phyloP scores from a whole-genome alignment of 2,888 invertebrate species.

The Geophilus truncorum region DNA sequence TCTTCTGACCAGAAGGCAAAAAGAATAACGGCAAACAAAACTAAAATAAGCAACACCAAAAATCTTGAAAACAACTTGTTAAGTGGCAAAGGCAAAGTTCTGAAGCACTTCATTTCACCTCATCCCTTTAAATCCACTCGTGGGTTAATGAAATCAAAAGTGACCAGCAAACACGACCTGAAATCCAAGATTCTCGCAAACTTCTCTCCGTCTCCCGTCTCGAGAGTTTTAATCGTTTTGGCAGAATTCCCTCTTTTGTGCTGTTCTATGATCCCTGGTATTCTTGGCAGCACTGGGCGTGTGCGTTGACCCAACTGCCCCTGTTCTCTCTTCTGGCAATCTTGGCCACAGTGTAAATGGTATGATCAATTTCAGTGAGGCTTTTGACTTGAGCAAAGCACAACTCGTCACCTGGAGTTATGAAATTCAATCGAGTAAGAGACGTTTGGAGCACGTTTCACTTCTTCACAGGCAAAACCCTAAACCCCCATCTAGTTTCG shows the following conservation, averaged over 20 bases:
- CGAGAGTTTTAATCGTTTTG: slow-evolving; percentile 25
- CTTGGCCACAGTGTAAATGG: slow-evolving; percentile 24
- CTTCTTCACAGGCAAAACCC: background rate
- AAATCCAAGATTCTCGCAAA: background rate
- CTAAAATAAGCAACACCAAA: background rate
- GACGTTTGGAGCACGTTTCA: slow-evolving; percentile 10
- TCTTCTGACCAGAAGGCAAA: no score
- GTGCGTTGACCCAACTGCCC: slow-evolving; percentile 23
- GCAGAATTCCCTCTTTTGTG: slow-evolving; percentile 14
- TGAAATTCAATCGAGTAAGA: slow-evolving; percentile 19
- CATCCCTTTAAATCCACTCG: background rate
- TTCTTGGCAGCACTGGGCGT: slow-evolving; percentile 21
- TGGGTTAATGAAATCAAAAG: background rate
- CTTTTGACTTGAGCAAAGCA: slow-evolving; percentile 12
- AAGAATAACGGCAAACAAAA: no score
- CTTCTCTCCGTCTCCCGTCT: background rate
- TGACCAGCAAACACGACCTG: background rate
- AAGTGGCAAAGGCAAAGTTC: no score
- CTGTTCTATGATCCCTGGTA: slow-evolving; percentile 22
- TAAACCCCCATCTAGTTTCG: background rate
- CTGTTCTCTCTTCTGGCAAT: slow-evolving; percentile 18
- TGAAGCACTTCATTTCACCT: no score
- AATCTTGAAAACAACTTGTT: background rate
- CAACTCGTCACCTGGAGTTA: slow-evolving; percentile 27
- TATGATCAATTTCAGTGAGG: slow-evolving; percentile 11